Evolutionary conservation across 2,888 invertebrate genomes (phyloP).

Genomic region (Tromatobia lineatoria): DNA sequence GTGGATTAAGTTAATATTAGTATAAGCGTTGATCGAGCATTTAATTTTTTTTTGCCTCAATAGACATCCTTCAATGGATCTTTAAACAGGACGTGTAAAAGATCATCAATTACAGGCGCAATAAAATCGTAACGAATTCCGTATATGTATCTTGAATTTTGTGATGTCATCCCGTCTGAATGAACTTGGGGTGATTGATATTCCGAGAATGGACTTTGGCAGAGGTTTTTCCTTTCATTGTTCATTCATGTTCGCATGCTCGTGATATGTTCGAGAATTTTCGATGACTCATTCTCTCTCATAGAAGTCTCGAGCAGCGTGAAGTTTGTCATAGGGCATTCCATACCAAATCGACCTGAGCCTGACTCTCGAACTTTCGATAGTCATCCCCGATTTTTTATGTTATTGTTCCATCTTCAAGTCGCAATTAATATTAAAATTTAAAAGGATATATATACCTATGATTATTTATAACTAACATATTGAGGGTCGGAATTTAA

Average conservation of each 20-base stretch:
- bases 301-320: slow-evolving; percentile 42
- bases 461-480: too few species aligned
- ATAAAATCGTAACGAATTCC: neutral
- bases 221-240: slow-evolving; percentile 57
- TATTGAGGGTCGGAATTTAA: too few species aligned
- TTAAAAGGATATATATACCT: too few species aligned
- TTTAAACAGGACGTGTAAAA: neutral
- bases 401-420: too few species aligned
- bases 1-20: too few species aligned
- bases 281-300: slow-evolving; percentile 56
- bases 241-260: slow-evolving; percentile 46
- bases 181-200: slow-evolving; percentile 51
- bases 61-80: neutral
- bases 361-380: too few species aligned
- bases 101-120: neutral
- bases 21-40: too few species aligned
- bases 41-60: neutral
- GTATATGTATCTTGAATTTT: neutral
- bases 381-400: too few species aligned
- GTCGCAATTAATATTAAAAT: too few species aligned
- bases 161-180: slow-evolving; percentile 32
- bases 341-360: too few species aligned
- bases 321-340: slow-evolving; percentile 20
- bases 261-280: slow-evolving; percentile 29
- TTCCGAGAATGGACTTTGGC: slow-evolving; percentile 46